A percentile compares a stretch with the other conserved stretches of the same genome.
Conservation (phyloP, 2,888 invertebrate species). For the Lasius platythorax region DNA sequence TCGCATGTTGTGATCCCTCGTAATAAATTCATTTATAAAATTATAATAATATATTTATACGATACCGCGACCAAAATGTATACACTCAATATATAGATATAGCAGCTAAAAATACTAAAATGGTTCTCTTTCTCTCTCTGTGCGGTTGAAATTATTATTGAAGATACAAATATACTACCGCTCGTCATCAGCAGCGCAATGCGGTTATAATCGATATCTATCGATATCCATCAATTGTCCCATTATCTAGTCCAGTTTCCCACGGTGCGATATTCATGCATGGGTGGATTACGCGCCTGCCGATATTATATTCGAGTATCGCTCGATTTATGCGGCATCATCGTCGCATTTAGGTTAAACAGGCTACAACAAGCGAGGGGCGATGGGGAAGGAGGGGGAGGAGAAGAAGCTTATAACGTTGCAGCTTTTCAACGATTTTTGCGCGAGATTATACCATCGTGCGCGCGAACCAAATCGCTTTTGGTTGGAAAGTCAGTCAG, state of each 20-base stretch:
- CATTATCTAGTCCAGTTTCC: slow-evolving; percentile 37
- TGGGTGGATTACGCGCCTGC: background rate
- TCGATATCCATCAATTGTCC: slow-evolving; percentile 35
- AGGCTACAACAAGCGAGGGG: background rate
- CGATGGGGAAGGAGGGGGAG: no score
- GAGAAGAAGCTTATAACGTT: background rate
- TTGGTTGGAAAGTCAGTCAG: background rate
- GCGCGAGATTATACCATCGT: background rate
- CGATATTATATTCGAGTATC: slow-evolving; percentile 18
- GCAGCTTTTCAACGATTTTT: background rate
- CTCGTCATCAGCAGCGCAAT: slow-evolving; percentile 9
- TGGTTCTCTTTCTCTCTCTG: background rate
- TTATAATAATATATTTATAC: background rate
- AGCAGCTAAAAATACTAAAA: background rate
- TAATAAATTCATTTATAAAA: background rate
- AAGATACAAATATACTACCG: background rate
- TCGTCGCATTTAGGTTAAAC: slow-evolving; percentile 6
- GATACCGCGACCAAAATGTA: background rate
- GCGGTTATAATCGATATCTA: slow-evolving; percentile 19
- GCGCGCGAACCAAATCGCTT: background rate
- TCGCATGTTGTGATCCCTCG: background rate
- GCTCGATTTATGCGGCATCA: slow-evolving; percentile 23
- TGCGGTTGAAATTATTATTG: background rate
- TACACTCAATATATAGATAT: background rate
- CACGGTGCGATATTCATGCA: slow-evolving; percentile 22